Evolutionary conservation across 2,888 invertebrate genomes (phyloP).

Genomic region (Ernsta delagoae): DNA sequence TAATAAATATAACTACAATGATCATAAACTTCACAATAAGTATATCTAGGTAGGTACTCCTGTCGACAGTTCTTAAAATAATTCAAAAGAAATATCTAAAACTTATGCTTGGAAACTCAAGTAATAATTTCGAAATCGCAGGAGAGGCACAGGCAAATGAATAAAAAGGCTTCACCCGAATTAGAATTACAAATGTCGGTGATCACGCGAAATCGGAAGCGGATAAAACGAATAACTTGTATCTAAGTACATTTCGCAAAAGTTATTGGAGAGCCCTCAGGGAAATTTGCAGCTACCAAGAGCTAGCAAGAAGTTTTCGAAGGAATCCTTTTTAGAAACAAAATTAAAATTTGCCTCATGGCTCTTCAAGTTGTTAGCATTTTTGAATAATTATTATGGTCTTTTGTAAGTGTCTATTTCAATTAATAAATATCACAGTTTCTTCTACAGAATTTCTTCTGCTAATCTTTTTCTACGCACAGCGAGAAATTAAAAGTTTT

Average conservation of each 20-base stretch:
- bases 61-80: too few relatives aligned
- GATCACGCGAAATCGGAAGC: slow-evolving; percentile 33
- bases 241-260: slow-evolving; percentile 4
- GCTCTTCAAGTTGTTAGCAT: background rate
- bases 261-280: slow-evolving; percentile 13
- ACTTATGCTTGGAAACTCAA: background rate
- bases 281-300: slow-evolving; percentile 6
- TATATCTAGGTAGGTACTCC: too few relatives aligned
- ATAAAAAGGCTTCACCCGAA: slow-evolving; percentile 26
- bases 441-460: too few relatives aligned
- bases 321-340: slow-evolving; percentile 9
- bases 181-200: slow-evolving; percentile 36
- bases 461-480: too few relatives aligned
- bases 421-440: too few relatives aligned
- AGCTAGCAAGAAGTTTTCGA: background rate
- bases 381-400: background rate
- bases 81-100: too few relatives aligned
- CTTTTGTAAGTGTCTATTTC: too few relatives aligned
- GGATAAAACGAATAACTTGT: slow-evolving; percentile 27
- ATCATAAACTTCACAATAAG: too few relatives aligned
- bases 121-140: slow-evolving; percentile 6
- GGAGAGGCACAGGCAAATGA: slow-evolving; percentile 13
- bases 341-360: slow-evolving; percentile 18
- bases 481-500: too few relatives aligned
- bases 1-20: too few relatives aligned